phyloP scores from a whole-genome alignment of 2,113 vertebrate genomes.

The Daubentonia madagascariensis region DNA sequence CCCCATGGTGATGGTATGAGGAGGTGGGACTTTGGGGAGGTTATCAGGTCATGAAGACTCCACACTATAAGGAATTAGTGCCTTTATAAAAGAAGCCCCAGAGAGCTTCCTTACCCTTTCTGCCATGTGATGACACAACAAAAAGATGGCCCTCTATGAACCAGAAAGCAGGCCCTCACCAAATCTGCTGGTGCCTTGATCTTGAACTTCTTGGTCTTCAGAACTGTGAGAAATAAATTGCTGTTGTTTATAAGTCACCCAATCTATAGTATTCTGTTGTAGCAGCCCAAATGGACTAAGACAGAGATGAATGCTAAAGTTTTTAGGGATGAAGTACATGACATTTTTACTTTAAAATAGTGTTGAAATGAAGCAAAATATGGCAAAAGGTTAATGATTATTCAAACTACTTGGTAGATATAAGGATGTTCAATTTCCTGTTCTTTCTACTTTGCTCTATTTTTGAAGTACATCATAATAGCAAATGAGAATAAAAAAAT shows the following conservation, averaged over 20 bases:
- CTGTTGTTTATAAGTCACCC: not conserved
- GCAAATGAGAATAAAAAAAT: not conserved
- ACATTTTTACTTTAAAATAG: not conserved
- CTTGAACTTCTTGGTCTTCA: not conserved
- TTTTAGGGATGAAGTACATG: not conserved
- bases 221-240: not conserved
- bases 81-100: not conserved
- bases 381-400: not conserved
- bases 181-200: not conserved
- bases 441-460: slow-evolving; percentile 38
- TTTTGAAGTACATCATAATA: not conserved
- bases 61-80: not conserved
- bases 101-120: not conserved
- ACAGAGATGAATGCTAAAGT: not conserved
- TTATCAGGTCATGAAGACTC: not conserved
- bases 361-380: slow-evolving; percentile 16
- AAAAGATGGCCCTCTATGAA: not conserved
- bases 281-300: not conserved
- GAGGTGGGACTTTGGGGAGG: not conserved
- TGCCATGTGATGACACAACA: not conserved
- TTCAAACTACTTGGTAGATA: not conserved
- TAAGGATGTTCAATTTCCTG: slow-evolving; percentile 1
- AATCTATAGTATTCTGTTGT: not conserved
- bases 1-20: not conserved
- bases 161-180: not conserved